Conservation (phyloP, 2,797 vertebrate species). For the Malacoraja senta region DNA sequence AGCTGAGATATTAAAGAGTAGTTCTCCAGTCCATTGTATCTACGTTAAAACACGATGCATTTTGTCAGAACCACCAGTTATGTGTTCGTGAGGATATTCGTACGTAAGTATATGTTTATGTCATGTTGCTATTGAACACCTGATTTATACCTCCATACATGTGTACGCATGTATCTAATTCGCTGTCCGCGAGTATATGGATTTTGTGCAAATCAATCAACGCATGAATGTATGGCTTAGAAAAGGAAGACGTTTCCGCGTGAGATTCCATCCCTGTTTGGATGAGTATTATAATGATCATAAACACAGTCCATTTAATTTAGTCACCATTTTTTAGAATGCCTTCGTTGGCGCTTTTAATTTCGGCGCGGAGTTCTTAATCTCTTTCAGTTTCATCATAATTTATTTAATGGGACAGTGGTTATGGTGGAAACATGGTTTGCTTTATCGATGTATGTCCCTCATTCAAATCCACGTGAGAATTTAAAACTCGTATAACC, state of each 20-base stretch:
- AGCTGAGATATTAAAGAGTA: neutral
- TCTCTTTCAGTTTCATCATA: neutral
- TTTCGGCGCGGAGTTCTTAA: neutral
- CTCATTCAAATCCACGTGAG: too few relatives aligned
- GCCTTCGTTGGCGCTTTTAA: too few relatives aligned
- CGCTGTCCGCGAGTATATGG: too few relatives aligned
- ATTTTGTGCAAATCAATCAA: too few relatives aligned
- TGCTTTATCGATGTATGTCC: neutral
- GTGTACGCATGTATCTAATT: neutral
- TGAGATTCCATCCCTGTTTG: neutral
- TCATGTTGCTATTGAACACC: neutral
- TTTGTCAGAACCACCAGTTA: neutral
- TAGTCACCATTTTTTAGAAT: neutral
- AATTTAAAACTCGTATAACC: neutral
- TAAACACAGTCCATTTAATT: neutral
- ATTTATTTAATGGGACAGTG: neutral
- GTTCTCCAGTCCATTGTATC: too few relatives aligned
- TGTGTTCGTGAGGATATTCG: neutral
- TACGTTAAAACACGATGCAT: too few relatives aligned
- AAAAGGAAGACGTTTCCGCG: too few relatives aligned
- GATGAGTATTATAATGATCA: neutral
- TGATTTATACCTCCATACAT: neutral
- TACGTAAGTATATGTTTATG: neutral
- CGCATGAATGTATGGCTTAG: fast-evolving
- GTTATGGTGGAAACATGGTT: neutral